Conservation (phyloP, 2,888 invertebrate genomes). For the Agrilus biguttatus region DNA sequence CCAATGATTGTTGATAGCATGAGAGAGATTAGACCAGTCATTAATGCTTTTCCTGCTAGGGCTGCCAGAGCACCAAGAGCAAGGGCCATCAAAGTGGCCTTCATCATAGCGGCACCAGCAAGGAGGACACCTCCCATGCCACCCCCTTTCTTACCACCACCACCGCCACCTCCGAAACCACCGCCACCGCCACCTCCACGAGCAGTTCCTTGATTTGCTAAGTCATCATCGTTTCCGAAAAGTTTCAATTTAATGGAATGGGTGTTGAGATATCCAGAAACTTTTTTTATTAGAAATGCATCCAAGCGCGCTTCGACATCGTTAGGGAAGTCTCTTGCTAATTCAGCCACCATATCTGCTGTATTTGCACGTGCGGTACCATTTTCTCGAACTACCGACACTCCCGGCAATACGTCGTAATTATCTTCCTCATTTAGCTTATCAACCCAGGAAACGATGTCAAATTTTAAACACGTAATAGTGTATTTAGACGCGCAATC, state of each 20-base stretch:
- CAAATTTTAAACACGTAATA: conserved; percentile 64
- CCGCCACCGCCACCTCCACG: conserved; percentile 33
- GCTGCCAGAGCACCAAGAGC: conserved; percentile 60
- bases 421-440: conserved; percentile 55
- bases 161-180: conserved; percentile 22
- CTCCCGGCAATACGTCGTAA: conserved; percentile 55
- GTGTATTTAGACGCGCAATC: conserved; percentile 47
- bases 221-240: conserved; percentile 40
- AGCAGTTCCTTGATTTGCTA: conserved; percentile 41
- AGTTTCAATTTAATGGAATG: conserved; percentile 60
- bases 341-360: conserved; percentile 57
- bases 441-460: conserved; percentile 62
- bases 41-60: conserved; percentile 69
- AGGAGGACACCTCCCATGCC: conserved; percentile 35
- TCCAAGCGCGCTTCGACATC: conserved; percentile 64
- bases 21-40: conserved; percentile 69
- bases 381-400: conserved; percentile 57
- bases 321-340: conserved; percentile 60
- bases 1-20: conserved; percentile 65
- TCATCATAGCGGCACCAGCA: conserved; percentile 42
- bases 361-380: conserved; percentile 35
- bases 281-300: conserved; percentile 55
- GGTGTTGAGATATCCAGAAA: conserved; percentile 56
- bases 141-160: conserved; percentile 35
- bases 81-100: conserved; percentile 56